These are phyloP conservation scores for Austrolebias charrua DNA, from an alignment of 2,797 vertebrate genomes.

Conservation along the genomic window DNA sequence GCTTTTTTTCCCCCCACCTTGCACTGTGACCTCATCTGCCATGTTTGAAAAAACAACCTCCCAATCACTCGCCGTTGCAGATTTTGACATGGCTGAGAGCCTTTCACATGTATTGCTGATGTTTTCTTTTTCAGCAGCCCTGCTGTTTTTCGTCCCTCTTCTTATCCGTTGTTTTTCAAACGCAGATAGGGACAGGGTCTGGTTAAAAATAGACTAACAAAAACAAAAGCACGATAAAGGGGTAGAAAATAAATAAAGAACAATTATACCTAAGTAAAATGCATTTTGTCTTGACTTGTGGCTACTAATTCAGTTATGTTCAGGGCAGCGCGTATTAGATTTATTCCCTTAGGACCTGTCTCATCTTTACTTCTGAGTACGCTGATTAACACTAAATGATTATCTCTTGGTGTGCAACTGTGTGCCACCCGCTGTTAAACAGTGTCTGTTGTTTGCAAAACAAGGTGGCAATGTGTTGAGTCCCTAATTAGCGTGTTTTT, in stretches of 20 bases:
- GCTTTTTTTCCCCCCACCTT: conserved; percentile 36
- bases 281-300: conserved; percentile 61
- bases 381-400: conserved; percentile 55
- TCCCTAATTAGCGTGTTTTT: conserved; percentile 66
- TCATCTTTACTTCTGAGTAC: conserved; percentile 35
- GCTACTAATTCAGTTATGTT: conserved; percentile 65
- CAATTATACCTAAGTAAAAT: conserved; percentile 61
- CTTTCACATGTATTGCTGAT: conserved; percentile 60
- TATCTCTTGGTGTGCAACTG: conserved; percentile 64
- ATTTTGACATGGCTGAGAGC: conserved; percentile 58
- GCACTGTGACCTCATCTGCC: conserved; percentile 67
- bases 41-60: conserved; percentile 66
- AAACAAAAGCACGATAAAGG: conserved; percentile 13
- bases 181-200: conserved; percentile 41
- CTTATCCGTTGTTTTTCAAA: conserved; percentile 42
- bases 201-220: conserved; percentile 60
- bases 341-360: conserved; percentile 27
- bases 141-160: conserved; percentile 47
- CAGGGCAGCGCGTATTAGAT: conserved; percentile 28
- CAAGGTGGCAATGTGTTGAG: conserved; percentile 65
- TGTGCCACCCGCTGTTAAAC: conserved; percentile 65
- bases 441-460: conserved; percentile 70
- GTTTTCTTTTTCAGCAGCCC: conserved; percentile 54
- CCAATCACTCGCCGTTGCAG: conserved; percentile 58
- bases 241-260: conserved; percentile 24